phyloP scores from a whole-genome alignment of 2,888 invertebrate genomes.

The Tenthredo distinguenda region DNA sequence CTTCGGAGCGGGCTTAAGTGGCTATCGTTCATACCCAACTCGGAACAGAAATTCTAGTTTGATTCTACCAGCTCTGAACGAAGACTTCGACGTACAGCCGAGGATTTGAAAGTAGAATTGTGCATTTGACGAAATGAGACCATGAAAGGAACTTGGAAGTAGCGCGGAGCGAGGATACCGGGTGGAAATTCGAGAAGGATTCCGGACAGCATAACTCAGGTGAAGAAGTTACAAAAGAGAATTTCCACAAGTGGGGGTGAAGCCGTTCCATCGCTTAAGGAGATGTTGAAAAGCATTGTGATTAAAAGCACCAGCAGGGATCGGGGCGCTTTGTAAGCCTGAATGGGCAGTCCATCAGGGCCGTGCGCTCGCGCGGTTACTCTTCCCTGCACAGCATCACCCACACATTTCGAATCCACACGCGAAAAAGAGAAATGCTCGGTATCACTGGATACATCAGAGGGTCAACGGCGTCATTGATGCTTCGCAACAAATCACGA shows the following conservation, averaged over 20 bases:
- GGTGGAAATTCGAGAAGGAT: not conserved
- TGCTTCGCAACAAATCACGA: not conserved
- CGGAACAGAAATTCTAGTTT: too few relatives aligned
- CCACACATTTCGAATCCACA: not conserved
- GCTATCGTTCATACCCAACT: not conserved
- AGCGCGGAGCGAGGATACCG: too few relatives aligned
- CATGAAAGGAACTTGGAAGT: not conserved
- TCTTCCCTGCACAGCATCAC: not conserved
- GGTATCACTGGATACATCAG: not conserved
- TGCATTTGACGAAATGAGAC: not conserved
- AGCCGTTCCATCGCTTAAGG: not conserved
- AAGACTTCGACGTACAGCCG: too few relatives aligned
- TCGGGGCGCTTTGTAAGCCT: not conserved
- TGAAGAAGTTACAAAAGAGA: not conserved
- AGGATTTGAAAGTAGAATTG: too few relatives aligned
- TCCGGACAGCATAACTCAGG: not conserved
- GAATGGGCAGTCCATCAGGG: not conserved
- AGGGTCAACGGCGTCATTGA: not conserved
- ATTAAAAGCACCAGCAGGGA: not conserved
- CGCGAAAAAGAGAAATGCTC: constrained; percentile 2
- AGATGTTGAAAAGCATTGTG: not conserved
- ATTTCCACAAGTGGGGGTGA: not conserved
- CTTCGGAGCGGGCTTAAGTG: not conserved
- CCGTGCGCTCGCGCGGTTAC: not conserved
- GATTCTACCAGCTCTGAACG: too few relatives aligned